Evolutionary conservation across 2,888 invertebrate genomes (phyloP).

Genomic region (Eumerus sabulonum): DNA sequence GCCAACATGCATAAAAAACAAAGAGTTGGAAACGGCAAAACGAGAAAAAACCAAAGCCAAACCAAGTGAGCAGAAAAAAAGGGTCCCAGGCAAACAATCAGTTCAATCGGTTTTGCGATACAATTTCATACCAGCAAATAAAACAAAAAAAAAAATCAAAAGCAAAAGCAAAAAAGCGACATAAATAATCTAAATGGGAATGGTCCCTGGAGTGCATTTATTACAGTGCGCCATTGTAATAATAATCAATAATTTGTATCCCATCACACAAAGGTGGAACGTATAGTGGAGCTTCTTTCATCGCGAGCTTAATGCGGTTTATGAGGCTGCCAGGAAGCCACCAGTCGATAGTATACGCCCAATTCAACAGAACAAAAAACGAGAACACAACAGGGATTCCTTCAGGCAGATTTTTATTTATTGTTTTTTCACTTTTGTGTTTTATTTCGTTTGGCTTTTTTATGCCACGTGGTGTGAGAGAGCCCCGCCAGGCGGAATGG

Average conservation of each 20-base stretch:
- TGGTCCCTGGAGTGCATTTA: conserved; percentile 35
- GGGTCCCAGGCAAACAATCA: conserved; percentile 23
- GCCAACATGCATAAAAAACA: neutral
- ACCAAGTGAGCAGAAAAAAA: too few relatives aligned
- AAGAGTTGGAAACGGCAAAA: conserved; percentile 31
- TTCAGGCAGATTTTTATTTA: too few relatives aligned
- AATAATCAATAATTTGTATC: conserved; percentile 47
- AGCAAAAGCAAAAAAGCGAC: conserved; percentile 2
- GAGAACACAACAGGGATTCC: neutral
- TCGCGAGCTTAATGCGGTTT: conserved; percentile 4
- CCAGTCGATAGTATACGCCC: too few relatives aligned
- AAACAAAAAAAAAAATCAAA: neutral
- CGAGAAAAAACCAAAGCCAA: neutral
- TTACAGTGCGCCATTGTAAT: conserved; percentile 30
- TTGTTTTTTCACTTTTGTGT: too few relatives aligned
- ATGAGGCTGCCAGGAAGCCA: conserved; percentile 13
- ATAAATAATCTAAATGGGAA: conserved; percentile 39
- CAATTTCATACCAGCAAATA: neutral
- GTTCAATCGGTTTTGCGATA: conserved; percentile 9
- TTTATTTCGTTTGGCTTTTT: too few relatives aligned
- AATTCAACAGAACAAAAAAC: neutral
- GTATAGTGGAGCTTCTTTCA: conserved; percentile 2
- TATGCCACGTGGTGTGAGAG: too few relatives aligned
- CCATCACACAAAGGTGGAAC: too few relatives aligned
- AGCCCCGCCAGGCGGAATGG: too few relatives aligned